Percentiles rank a stretch among this genome's conserved stretches.
Evolutionary conservation across 2,888 invertebrate species (phyloP).

Genomic region (Tiliacea citrago): DNA sequence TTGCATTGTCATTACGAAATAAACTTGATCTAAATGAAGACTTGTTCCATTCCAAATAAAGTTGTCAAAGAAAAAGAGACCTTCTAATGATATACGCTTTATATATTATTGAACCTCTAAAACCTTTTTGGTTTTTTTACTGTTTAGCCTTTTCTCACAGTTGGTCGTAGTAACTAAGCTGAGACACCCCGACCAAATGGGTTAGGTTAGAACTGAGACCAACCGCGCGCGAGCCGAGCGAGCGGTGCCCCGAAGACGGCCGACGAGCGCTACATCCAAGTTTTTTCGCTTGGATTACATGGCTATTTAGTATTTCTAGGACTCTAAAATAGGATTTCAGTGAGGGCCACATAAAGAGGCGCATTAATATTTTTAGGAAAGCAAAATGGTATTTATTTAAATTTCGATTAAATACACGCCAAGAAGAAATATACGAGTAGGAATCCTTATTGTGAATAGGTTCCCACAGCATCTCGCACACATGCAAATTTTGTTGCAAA

Average conservation of each 20-base stretch:
- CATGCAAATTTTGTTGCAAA: background rate
- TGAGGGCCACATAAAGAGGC: too few relatives aligned
- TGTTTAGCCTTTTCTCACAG: background rate
- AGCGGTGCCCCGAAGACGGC: background rate
- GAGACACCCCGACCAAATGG: background rate
- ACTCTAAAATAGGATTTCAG: too few relatives aligned
- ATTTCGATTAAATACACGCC: too few relatives aligned
- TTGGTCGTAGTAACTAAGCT: background rate
- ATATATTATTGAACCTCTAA: background rate
- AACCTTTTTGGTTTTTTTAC: background rate
- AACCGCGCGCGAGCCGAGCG: background rate
- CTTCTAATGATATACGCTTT: background rate
- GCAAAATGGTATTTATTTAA: background rate
- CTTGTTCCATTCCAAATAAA: background rate
- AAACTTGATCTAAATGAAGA: background rate
- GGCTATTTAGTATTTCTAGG: background rate
- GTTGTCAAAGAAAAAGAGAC: background rate
- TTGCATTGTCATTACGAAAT: conserved; percentile 19
- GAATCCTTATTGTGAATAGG: background rate
- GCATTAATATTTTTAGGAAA: background rate
- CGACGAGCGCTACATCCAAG: background rate
- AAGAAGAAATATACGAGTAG: background rate
- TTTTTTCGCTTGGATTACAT: background rate
- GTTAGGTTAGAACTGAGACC: background rate
- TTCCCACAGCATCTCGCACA: background rate